phyloP scores from a whole-genome alignment of 2,888 invertebrate genomes.

The Troides oblongomaculatus region DNA sequence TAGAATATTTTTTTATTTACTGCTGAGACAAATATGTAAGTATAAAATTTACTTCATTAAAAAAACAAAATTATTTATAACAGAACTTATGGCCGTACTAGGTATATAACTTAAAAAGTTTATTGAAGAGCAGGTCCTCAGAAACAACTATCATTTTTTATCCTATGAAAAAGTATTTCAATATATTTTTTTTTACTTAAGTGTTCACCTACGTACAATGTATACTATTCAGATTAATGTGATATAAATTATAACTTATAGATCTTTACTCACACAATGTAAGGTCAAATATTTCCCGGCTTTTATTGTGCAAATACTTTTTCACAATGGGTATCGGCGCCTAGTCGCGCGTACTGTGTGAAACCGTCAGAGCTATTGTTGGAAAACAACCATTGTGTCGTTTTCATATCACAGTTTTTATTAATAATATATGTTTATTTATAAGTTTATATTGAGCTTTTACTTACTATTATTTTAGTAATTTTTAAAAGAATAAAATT shows the following conservation, averaged over 20 bases:
- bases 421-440: slow-evolving; percentile 1
- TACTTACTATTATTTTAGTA: neutral
- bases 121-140: too few species aligned
- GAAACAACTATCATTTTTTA: too few species aligned
- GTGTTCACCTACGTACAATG: too few species aligned
- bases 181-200: too few species aligned
- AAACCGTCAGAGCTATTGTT: slow-evolving; percentile 12
- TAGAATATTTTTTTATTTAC: too few species aligned
- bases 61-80: too few species aligned
- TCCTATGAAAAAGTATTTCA: too few species aligned
- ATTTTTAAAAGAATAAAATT: neutral
- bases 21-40: too few species aligned
- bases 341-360: slow-evolving; percentile 6
- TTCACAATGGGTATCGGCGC: slow-evolving; percentile 20
- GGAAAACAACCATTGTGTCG: slow-evolving; percentile 3
- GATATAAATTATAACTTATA: slow-evolving; percentile 1
- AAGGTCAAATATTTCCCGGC: slow-evolving; percentile 21
- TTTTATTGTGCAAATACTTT: slow-evolving; percentile 25
- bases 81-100: too few species aligned
- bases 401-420: slow-evolving; percentile 10
- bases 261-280: slow-evolving; percentile 13
- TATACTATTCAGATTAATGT: neutral
- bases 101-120: too few species aligned
- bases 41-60: too few species aligned
- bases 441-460: too few species aligned